phyloP scores from a whole-genome alignment of 2,888 invertebrate genomes.

The Oscheius sp. region DNA sequence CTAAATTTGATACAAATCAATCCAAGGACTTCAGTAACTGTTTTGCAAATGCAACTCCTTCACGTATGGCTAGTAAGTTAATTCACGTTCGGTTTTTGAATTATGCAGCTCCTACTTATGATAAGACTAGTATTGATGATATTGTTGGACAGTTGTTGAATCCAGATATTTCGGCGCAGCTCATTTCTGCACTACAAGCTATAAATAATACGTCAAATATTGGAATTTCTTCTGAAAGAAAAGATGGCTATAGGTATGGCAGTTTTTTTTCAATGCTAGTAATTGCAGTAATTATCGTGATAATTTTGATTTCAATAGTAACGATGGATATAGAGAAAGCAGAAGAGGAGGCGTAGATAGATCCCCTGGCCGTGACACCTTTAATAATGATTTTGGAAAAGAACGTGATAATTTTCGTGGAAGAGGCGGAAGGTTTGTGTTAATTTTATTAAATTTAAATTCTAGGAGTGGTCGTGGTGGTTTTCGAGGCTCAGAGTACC shows the following conservation, averaged over 20 bases:
- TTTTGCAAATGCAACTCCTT: constrained; percentile 1
- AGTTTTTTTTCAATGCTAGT: too few species aligned
- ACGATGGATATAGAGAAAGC: too few species aligned
- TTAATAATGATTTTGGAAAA: neutral
- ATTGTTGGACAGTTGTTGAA: neutral
- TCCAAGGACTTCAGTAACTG: neutral
- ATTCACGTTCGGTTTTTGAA: neutral
- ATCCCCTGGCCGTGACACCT: neutral
- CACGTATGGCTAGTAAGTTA: neutral
- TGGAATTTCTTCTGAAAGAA: too few species aligned
- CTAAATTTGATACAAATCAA: neutral
- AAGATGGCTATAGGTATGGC: neutral
- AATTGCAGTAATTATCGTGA: too few species aligned
- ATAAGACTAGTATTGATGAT: neutral
- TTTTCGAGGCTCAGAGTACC: neutral
- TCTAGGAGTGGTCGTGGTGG: neutral
- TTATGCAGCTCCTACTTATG: neutral
- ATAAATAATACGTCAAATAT: too few species aligned
- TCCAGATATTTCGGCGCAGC: neutral
- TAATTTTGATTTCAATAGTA: too few species aligned
- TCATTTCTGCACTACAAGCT: neutral
- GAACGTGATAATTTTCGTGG: neutral
- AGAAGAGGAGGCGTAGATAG: too few species aligned
- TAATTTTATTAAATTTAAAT: neutral
- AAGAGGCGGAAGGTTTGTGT: neutral